Evolutionary conservation across 2,888 invertebrate genomes (phyloP).

Genomic region (Chrysopilus asiliformis): DNA sequence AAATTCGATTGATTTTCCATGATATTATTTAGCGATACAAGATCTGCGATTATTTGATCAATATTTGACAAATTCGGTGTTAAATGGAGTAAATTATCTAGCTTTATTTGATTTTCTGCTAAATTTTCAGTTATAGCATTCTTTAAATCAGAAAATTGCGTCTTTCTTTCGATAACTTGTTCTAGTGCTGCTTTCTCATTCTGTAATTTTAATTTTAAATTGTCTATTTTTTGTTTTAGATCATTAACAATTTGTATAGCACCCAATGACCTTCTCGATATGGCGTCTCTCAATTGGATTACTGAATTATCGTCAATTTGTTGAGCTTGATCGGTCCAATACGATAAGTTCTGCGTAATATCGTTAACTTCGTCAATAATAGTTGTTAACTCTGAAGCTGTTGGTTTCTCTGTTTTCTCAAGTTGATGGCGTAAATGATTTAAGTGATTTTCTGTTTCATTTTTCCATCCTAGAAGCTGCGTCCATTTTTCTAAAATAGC

Average conservation of each 20-base stretch:
- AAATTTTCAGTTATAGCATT: constrained; percentile 53
- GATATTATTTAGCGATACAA: constrained; percentile 43
- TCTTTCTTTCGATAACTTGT: constrained; percentile 61
- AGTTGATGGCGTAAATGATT: constrained; percentile 68
- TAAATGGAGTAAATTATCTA: constrained; percentile 24
- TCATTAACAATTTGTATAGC: constrained; percentile 59
- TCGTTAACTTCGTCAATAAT: constrained; percentile 56
- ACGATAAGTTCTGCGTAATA: constrained; percentile 50
- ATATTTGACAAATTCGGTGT: constrained; percentile 31
- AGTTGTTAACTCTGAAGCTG: constrained; percentile 53
- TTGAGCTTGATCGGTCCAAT: constrained; percentile 57
- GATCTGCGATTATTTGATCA: constrained; percentile 33
- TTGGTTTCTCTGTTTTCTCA: constrained; percentile 55
- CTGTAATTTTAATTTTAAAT: constrained; percentile 51
- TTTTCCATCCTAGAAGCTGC: constrained; percentile 67
- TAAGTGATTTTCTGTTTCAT: constrained; percentile 64
- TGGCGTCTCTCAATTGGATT: constrained; percentile 55
- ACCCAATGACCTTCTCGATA: constrained; percentile 55
- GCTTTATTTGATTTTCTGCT: constrained; percentile 34
- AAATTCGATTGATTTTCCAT: constrained; percentile 45
- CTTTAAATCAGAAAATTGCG: constrained; percentile 62
- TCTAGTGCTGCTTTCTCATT: constrained; percentile 53
- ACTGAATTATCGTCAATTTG: constrained; percentile 53
- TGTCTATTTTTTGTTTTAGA: constrained; percentile 55
- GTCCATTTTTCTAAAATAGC: constrained; percentile 67